A percentile compares a stretch with the other conserved stretches of the same genome.
Evolutionary conservation across 1,140 invertebrate species (phyloP).

Genomic region (Caenorhabditis latens): DNA sequence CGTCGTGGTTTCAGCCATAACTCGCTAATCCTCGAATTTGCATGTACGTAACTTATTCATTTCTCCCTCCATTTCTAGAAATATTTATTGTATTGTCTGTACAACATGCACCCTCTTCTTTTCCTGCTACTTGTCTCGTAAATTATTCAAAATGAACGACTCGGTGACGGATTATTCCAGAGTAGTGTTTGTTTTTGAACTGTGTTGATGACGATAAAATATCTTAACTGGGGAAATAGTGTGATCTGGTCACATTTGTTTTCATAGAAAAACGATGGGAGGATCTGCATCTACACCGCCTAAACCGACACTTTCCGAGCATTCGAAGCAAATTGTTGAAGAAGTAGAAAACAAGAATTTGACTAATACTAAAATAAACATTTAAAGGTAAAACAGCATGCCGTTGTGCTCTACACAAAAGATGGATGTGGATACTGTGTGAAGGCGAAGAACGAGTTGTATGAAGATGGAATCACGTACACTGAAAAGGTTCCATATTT

Average conservation of each 20-base stretch:
- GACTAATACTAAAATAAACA: neutral
- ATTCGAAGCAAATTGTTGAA: slow-evolving; percentile 7
- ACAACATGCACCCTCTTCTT: neutral
- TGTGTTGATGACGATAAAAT: neutral
- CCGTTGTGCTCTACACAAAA: slow-evolving; percentile 66
- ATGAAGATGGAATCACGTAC: slow-evolving; percentile 63
- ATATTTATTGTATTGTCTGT: slow-evolving; percentile 45
- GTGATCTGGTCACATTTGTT: no score
- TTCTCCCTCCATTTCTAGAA: neutral
- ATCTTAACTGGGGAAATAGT: neutral
- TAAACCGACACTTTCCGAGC: slow-evolving; percentile 7
- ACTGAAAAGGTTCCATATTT: slow-evolving; percentile 57
- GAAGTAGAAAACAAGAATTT: neutral
- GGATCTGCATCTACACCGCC: slow-evolving; percentile 24
- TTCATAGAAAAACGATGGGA: neutral
- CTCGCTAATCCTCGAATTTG: neutral
- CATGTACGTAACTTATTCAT: neutral
- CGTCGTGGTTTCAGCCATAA: neutral
- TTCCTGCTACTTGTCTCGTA: slow-evolving; percentile 20
- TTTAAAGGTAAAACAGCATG: slow-evolving; percentile 61
- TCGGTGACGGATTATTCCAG: slow-evolving; percentile 25
- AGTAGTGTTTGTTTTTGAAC: neutral
- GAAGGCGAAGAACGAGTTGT: slow-evolving; percentile 59
- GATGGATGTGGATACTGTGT: slow-evolving; percentile 63
- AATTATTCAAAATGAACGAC: slow-evolving; percentile 39